phyloP scores from a whole-genome alignment of 2,113 vertebrate genomes.

The Chaetura pelagica region DNA sequence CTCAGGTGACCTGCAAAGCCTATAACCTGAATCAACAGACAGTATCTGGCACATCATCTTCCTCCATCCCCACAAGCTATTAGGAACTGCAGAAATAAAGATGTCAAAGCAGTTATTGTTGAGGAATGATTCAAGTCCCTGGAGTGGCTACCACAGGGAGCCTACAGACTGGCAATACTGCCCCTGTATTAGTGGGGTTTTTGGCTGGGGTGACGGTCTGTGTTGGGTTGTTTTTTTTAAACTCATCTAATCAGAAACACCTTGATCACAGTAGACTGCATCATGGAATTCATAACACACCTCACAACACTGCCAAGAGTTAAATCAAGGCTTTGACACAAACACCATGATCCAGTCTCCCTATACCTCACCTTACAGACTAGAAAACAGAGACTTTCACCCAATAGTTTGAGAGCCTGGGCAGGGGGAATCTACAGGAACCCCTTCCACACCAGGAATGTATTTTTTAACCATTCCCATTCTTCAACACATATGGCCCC shows the following conservation, averaged over 20 bases:
- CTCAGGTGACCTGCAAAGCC: background rate
- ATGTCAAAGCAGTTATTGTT: background rate
- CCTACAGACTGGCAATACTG: background rate
- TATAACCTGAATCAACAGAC: background rate
- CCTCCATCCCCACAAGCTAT: background rate
- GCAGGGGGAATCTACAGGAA: background rate
- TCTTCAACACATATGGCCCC: background rate
- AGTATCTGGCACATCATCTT: background rate
- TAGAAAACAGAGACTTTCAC: background rate
- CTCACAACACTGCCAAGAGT: fast-evolving
- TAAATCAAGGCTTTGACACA: background rate
- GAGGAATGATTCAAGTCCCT: background rate
- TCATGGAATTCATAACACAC: background rate
- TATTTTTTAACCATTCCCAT: background rate
- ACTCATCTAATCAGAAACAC: background rate
- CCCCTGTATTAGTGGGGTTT: no score
- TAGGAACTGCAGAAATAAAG: background rate
- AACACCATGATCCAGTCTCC: background rate
- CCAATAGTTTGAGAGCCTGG: no score
- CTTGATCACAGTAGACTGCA: background rate
- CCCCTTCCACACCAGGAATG: background rate
- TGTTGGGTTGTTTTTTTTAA: no score
- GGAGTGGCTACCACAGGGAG: background rate
- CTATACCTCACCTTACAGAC: fast-evolving
- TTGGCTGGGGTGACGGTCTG: no score